Evolutionary conservation across 1,140 invertebrate species (phyloP), one percentile per base, ranked within the genome.

Genomic region (Zaprionus davidi): DNA sequence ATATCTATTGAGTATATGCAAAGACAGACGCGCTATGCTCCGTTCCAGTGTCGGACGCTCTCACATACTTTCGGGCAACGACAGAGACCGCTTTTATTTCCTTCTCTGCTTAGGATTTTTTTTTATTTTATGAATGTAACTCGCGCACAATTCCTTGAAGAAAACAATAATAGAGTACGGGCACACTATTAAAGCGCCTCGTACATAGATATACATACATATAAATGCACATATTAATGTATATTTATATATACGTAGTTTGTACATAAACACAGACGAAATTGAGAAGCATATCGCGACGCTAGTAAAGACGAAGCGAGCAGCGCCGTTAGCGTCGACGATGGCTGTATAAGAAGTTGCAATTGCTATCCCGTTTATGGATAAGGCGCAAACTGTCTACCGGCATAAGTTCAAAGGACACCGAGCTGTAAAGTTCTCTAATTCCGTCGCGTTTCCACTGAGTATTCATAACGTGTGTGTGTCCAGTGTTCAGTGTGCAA

Each of bases 391-490:
- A 60, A 55, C 41, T 49, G 79, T 70, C 76, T 76, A 62, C 81
- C 79, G 76, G 75, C 88, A 91, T 88, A 91, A 91, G 88, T 91
- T 85, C 66, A 85, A 91, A 91, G 88, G 81, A 91, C 88, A 91
- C 80, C 84, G 82, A 57, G 76, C 84, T 58, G 88, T 75, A 66
- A 91, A 77, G 88, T 88, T 82, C 88, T 91, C 71, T 68, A 67
- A 66, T 63, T 69, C 41, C 69, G 78, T 53, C 78, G 81, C 65
- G 63, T 70, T 44, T 44, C 17, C 12, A 49, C 53, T 22, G 12
- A 15, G 28, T 36, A 55, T 26, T 41, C n/a, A 56, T 62, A 15
- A 31, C 41, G 41, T 6, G 41, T 6, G 41, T 6, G 41, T 46
- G 41, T 46, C 41, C 41, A 46, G 41, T 34, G 31, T 34, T 34